Conservation (phyloP, 1,140 invertebrate species). For the Atta colombica region DNA sequence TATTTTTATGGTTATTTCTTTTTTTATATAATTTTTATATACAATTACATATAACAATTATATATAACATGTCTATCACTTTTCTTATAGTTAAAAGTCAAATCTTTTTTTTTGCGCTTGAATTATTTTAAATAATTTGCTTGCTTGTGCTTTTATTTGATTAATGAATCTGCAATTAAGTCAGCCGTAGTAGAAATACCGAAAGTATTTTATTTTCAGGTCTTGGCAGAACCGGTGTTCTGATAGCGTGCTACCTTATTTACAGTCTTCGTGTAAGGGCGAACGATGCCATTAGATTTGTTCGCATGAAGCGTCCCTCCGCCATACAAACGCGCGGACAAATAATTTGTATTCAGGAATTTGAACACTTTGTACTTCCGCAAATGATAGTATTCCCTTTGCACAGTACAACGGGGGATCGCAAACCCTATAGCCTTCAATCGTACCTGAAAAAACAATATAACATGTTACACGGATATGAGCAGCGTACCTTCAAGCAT, state of each 20-base stretch:
- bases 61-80: not conserved
- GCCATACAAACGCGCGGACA: conserved; percentile 94
- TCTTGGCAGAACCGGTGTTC: conserved; percentile 93
- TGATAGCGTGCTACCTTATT: conserved; percentile 95
- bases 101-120: not conserved
- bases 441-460: conserved; percentile 92
- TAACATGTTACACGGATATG: conserved; percentile 92
- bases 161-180: conserved; percentile 17
- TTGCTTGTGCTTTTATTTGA: not conserved
- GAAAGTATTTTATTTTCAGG: conserved; percentile 85
- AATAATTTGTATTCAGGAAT: conserved; percentile 93
- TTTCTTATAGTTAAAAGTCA: not conserved
- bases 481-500: conserved; percentile 92
- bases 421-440: conserved; percentile 89
- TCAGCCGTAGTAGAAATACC: not conserved
- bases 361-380: conserved; percentile 93
- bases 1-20: not conserved
- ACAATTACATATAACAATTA: not conserved
- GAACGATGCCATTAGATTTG: conserved; percentile 93
- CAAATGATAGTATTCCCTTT: conserved; percentile 92
- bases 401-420: conserved; percentile 85
- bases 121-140: not conserved
- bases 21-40: not conserved
- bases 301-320: conserved; percentile 92
- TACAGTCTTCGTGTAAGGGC: conserved; percentile 92